Conservation (phyloP, 2,888 invertebrate genomes). For the Aporophyla nigra region DNA sequence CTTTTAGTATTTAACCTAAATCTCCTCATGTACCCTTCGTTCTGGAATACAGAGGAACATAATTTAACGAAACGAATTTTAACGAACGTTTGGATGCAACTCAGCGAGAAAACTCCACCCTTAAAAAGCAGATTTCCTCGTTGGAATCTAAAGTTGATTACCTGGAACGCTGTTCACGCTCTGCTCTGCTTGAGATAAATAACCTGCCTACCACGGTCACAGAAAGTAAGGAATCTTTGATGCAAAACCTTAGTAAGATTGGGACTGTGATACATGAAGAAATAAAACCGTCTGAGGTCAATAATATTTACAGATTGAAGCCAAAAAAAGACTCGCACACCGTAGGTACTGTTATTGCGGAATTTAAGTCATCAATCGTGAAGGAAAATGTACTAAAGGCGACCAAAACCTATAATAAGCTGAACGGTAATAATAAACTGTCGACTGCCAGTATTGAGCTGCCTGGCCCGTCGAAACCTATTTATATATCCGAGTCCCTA, state of each 20-base stretch:
- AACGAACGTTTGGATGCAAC: background rate
- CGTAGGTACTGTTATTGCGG: background rate
- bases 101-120: background rate
- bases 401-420: background rate
- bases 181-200: background rate
- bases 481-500: constrained; percentile 1
- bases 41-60: too few species aligned
- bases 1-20: too few species aligned
- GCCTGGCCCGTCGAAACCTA: background rate
- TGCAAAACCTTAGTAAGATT: background rate
- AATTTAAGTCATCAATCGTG: background rate
- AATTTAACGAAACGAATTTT: too few species aligned
- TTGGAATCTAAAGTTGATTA: background rate
- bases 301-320: constrained; percentile 9
- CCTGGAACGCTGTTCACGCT: background rate
- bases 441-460: background rate
- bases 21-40: too few species aligned
- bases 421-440: background rate
- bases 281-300: background rate
- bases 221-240: background rate
- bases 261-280: background rate
- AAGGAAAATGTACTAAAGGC: background rate
- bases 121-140: background rate
- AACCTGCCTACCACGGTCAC: background rate
- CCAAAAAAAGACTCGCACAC: background rate